Conservation (phyloP, 2,113 vertebrate genomes). For the Hipposideros armiger region DNA sequence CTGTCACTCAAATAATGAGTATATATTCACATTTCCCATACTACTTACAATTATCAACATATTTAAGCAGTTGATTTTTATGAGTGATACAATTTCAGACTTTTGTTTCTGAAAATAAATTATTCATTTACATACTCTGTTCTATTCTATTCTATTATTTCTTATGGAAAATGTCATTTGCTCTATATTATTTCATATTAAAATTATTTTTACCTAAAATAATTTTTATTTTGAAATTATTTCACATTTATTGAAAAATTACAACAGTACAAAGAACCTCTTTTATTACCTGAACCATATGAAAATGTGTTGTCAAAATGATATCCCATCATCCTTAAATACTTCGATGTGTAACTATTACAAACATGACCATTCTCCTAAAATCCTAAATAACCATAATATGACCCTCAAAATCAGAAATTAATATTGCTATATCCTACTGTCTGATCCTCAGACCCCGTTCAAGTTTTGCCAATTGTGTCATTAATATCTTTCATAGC, state of each 20-base stretch:
- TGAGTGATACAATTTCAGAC: background rate
- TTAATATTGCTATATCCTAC: background rate
- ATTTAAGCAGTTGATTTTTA: background rate
- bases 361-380: background rate
- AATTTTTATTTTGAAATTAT: slow-evolving; percentile 45
- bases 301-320: slow-evolving; percentile 10
- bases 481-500: background rate
- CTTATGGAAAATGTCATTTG: background rate
- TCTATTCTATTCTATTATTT: slow-evolving; percentile 5
- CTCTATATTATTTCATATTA: background rate
- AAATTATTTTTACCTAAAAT: background rate
- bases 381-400: background rate
- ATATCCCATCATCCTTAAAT: background rate
- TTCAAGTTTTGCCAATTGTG: background rate
- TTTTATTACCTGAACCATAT: background rate
- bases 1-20: background rate
- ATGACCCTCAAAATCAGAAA: slow-evolving; percentile 14
- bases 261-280: background rate
- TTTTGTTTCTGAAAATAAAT: slow-evolving; percentile 29
- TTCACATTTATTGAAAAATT: slow-evolving; percentile 35
- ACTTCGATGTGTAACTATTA: background rate
- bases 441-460: background rate
- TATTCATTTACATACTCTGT: background rate
- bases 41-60: slow-evolving; percentile 20
- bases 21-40: background rate